Conservation (phyloP, 2,888 invertebrate genomes). For the Phytoseiulus persimilis region DNA sequence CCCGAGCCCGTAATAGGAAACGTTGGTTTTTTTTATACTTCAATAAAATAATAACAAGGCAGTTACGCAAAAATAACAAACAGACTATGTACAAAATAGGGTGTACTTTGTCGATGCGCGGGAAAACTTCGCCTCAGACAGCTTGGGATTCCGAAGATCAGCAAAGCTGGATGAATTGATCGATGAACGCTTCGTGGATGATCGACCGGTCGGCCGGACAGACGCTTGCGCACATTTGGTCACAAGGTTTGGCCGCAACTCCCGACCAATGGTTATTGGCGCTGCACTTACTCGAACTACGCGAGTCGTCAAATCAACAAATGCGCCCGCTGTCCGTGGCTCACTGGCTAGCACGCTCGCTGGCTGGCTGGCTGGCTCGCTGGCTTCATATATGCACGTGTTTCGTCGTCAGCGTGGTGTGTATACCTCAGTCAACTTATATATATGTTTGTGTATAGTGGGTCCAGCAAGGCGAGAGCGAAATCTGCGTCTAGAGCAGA, state of each 20-base stretch:
- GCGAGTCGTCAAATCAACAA: neutral
- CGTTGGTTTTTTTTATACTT: neutral
- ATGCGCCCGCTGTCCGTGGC: slow-evolving; percentile 21
- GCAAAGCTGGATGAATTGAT: neutral
- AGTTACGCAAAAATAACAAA: slow-evolving; percentile 36
- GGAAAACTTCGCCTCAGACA: slow-evolving; percentile 1
- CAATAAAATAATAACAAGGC: slow-evolving; percentile 28
- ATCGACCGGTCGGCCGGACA: neutral
- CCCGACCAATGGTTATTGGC: neutral
- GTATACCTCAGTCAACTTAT: neutral
- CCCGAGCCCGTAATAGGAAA: slow-evolving; percentile 11
- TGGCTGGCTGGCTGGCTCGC: neutral
- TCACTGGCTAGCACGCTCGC: neutral
- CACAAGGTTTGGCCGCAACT: too few relatives aligned
- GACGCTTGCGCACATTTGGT: neutral
- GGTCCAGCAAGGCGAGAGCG: neutral
- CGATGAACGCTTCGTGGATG: neutral
- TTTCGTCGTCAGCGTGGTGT: neutral
- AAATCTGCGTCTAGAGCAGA: slow-evolving; percentile 8
- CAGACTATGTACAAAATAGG: slow-evolving; percentile 26
- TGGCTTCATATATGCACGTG: neutral
- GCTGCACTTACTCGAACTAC: neutral
- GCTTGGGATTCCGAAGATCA: neutral
- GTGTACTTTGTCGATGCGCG: neutral
- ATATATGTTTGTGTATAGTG: slow-evolving; percentile 7